phyloP scores from a whole-genome alignment of 2,113 vertebrate genomes.

The Kobus ellipsiprymnus region DNA sequence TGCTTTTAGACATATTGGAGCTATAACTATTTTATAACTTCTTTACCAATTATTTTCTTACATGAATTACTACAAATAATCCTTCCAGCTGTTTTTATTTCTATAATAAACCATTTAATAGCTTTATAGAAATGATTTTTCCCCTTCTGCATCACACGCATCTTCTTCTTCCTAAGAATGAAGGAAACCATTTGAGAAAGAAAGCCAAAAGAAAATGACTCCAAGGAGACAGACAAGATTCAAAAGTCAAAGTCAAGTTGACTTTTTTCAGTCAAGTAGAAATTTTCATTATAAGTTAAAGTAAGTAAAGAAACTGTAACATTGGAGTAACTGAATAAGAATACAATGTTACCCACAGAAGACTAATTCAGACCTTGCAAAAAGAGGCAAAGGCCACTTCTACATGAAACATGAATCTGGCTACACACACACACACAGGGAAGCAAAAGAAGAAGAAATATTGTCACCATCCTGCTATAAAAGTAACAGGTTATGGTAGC shows the following conservation, averaged over 20 bases:
- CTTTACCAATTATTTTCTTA: background rate
- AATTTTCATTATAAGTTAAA: background rate
- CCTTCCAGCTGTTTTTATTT: constrained; percentile 9
- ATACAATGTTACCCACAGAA: background rate
- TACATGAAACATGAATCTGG: background rate
- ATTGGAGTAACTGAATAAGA: background rate
- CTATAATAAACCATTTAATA: background rate
- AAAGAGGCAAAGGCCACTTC: background rate
- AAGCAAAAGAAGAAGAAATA: background rate
- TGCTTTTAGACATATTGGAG: background rate
- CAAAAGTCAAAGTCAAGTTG: background rate
- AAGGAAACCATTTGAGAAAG: background rate
- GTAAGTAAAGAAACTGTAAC: background rate
- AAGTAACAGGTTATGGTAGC: background rate
- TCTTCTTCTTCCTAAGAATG: background rate
- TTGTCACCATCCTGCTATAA: background rate
- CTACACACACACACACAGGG: background rate
- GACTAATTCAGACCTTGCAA: background rate
- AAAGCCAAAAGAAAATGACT: background rate
- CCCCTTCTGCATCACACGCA: background rate
- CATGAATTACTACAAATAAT: background rate
- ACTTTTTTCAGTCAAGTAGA: background rate
- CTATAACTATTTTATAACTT: background rate
- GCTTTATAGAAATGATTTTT: background rate
- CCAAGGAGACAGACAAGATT: background rate